Conservation (phyloP, 2,888 invertebrate species). For the Metellina segmentata region DNA sequence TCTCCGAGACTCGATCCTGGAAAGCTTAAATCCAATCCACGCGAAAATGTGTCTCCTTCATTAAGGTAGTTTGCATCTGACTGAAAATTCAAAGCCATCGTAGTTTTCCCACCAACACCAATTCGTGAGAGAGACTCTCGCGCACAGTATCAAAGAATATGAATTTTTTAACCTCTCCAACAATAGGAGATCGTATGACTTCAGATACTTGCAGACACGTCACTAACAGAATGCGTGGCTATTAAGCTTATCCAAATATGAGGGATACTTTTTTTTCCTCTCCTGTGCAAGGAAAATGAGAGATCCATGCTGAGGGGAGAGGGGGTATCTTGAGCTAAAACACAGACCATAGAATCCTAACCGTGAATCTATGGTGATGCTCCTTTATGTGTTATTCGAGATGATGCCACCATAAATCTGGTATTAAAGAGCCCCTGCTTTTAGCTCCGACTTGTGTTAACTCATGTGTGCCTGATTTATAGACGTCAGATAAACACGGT, state of each 20-base stretch:
- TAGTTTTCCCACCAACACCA: too few species aligned
- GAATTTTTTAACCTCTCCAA: neutral
- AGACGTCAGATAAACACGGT: conserved; percentile 76
- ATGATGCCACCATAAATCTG: conserved; percentile 75
- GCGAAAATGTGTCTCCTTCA: too few species aligned
- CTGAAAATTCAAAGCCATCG: too few species aligned
- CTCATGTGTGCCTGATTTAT: conserved; percentile 76
- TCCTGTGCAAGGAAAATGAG: neutral
- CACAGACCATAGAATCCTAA: conserved; percentile 48
- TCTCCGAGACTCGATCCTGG: too few species aligned
- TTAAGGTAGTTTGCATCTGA: too few species aligned
- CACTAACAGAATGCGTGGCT: neutral
- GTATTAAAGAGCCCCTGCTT: conserved; percentile 75
- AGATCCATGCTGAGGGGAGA: neutral
- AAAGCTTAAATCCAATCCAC: too few species aligned
- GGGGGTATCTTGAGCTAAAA: conserved; percentile 33
- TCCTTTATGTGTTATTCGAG: conserved; percentile 73
- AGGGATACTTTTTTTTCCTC: neutral
- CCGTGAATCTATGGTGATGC: conserved; percentile 50
- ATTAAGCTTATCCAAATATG: conserved; percentile 8
- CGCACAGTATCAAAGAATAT: too few species aligned
- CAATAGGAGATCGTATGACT: neutral
- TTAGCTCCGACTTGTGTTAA: conserved; percentile 74
- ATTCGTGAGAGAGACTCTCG: too few species aligned
- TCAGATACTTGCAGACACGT: neutral